A percentile compares a stretch with the other conserved stretches of the same genome.
Conservation (phyloP, 1,140 invertebrate genomes). For the Chironomus striatipennis region DNA sequence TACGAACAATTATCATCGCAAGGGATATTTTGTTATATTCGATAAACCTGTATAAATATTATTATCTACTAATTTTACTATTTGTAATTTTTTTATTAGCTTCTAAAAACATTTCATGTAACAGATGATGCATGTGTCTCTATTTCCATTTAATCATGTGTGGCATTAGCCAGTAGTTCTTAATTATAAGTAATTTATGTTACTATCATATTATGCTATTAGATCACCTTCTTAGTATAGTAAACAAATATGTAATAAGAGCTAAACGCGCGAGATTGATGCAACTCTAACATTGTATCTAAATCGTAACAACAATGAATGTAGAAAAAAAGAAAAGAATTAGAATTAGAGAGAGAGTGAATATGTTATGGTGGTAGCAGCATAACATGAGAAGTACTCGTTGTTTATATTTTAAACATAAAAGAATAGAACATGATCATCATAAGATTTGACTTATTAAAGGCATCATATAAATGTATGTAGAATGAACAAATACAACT, state of each 20-base stretch:
- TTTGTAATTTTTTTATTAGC: too few species aligned
- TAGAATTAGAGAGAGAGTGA: not conserved
- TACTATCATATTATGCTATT: not conserved
- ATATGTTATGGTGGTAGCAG: not conserved
- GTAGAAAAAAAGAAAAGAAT: not conserved
- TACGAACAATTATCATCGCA: too few species aligned
- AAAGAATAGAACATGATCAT: not conserved
- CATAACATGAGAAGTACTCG: not conserved
- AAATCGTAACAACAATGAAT: not conserved
- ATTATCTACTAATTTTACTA: too few species aligned
- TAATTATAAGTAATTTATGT: not conserved
- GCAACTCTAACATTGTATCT: not conserved
- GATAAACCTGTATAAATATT: too few species aligned
- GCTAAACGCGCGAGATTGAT: not conserved
- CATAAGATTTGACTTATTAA: conserved; percentile 9
- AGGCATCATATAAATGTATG: not conserved
- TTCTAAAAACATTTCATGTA: too few species aligned
- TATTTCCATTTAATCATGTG: too few species aligned
- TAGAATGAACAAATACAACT: not conserved
- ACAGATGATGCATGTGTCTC: too few species aligned
- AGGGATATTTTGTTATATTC: too few species aligned
- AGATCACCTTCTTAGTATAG: not conserved
- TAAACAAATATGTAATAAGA: not conserved
- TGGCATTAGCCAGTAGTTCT: too few species aligned
- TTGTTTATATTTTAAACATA: not conserved